Percentiles rank a stretch among this genome's conserved stretches.
Conservation (phyloP, 2,888 invertebrate genomes). For the Nineta flava region DNA sequence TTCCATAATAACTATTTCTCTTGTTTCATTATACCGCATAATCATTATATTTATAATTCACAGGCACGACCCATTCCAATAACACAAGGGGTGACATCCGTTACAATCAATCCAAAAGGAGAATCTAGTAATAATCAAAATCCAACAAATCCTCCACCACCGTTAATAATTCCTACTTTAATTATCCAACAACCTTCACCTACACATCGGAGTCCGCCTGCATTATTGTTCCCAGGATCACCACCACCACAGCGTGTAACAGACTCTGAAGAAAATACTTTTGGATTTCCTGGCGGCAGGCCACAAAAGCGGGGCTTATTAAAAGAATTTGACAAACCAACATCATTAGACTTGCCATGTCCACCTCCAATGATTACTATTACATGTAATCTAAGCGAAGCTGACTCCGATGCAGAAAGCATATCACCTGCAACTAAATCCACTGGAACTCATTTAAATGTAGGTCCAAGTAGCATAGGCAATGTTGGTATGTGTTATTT, state of each 20-base stretch:
- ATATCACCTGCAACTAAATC: slow-evolving; percentile 41
- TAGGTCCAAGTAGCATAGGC: slow-evolving; percentile 31
- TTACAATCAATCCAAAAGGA: slow-evolving; percentile 27
- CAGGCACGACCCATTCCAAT: slow-evolving; percentile 37
- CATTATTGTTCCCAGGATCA: slow-evolving; percentile 33
- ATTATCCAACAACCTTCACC: slow-evolving; percentile 54
- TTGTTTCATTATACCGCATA: background rate
- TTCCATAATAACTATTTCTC: background rate
- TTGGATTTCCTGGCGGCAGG: slow-evolving; percentile 24
- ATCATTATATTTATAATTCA: slow-evolving; percentile 15
- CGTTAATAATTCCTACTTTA: slow-evolving; percentile 44
- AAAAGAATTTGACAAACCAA: slow-evolving; percentile 47
- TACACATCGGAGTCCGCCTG: slow-evolving; percentile 34
- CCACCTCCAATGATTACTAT: slow-evolving; percentile 55
- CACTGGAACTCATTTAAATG: slow-evolving; percentile 24
- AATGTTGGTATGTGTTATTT: slow-evolving; percentile 50
- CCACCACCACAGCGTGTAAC: slow-evolving; percentile 36
- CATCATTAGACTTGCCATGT: slow-evolving; percentile 41
- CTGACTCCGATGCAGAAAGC: slow-evolving; percentile 56
- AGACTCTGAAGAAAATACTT: slow-evolving; percentile 23
- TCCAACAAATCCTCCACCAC: slow-evolving; percentile 24
- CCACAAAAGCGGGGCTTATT: slow-evolving; percentile 29
- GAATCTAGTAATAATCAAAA: slow-evolving; percentile 26
- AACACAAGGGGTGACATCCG: slow-evolving; percentile 24
- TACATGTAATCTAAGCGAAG: slow-evolving; percentile 58